Evolutionary conservation across 1,140 invertebrate species (phyloP), one percentile per base, ranked within the genome.

Genomic region (Proales similis): DNA sequence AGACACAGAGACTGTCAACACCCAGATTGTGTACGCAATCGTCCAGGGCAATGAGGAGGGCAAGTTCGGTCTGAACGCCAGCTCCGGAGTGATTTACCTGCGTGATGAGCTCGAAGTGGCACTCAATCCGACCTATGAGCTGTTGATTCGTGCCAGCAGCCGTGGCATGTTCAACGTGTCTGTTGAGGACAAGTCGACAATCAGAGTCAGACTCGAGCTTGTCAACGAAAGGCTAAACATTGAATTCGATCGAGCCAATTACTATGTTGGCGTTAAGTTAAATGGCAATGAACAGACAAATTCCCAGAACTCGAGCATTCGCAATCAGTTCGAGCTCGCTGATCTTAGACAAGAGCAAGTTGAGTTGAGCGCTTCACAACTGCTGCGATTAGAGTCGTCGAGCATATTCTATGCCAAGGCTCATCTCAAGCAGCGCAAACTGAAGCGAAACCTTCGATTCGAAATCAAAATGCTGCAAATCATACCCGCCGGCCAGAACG

Each of bases 391-490:
- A n/a, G 27, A 24, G 27, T 42, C 39, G 19, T 57, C 51, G 6
- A 42, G 36, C 9, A 43, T 57, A 30, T 57, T 57, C 26, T 57
- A 42, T 14, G 24, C 51, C 11, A 39, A 57, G 32, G 39, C 51
- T 26, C 51, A 57, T 42, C 32, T 57, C 22, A 57, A 42, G 11
- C 39, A 57, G 30, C 19, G 51, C 4, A 57, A 42, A 39, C 30
- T 57, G 11, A 57, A 57, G 19, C 17, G 51, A 42, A n/a, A 27
- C 19, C 20, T 57, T 22, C 39, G 45, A 57, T 57, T 57, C 32
- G 19, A 9, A 12, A 57, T 57, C 22, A 42, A 57, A 43, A 57
- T 57, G 51, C 19, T 57, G 5, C 51, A 57, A 43, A 57, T 42
- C 14, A 42, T 57, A n/a, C 51, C 24, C 29, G 2, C 19, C 24